A percentile compares a stretch with the other conserved stretches of the same genome.
Evolutionary conservation across 64 coral and sea anemone genomes (phyloP).

Genomic region (Cladopsammia gracilis): DNA sequence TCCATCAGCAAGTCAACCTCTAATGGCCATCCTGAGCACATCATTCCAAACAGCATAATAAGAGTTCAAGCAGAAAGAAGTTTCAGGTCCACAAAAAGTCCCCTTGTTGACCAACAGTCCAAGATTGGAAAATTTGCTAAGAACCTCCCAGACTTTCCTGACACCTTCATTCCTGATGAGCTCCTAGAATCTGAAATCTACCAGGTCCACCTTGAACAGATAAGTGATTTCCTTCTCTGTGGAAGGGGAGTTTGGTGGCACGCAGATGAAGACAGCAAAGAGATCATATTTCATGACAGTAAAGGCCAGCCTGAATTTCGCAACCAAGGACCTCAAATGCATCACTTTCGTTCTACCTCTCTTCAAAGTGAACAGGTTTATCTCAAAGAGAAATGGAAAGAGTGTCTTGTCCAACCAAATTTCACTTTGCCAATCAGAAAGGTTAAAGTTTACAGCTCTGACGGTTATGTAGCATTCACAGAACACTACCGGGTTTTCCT

Average conservation of each 20-base stretch:
- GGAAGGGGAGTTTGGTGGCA: constrained; percentile 57
- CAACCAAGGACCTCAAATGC: neutral
- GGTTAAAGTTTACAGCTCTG: too few relatives aligned
- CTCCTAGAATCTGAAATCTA: neutral
- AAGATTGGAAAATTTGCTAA: neutral
- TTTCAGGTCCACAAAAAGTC: neutral
- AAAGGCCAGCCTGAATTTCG: constrained; percentile 12
- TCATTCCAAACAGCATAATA: constrained; percentile 38
- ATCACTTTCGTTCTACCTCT: too few relatives aligned
- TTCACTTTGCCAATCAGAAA: too few relatives aligned
- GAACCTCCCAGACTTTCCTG: neutral
- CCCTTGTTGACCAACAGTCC: neutral
- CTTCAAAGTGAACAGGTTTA: too few relatives aligned
- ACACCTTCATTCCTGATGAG: neutral
- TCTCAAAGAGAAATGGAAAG: too few relatives aligned
- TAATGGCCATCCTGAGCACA: constrained; percentile 37
- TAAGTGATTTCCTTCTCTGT: too few relatives aligned
- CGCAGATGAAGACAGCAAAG: too few relatives aligned
- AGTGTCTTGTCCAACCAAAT: too few relatives aligned
- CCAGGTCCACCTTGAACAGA: too few relatives aligned
- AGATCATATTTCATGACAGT: constrained; percentile 14
- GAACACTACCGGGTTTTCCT: too few relatives aligned
- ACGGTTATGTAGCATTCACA: too few relatives aligned
- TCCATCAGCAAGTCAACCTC: constrained; percentile 25
- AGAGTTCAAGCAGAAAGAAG: constrained; percentile 26